These are phyloP conservation scores for Yponomeuta plumbellus DNA, from an alignment of 2,888 invertebrate genomes.

Conservation along the genomic window DNA sequence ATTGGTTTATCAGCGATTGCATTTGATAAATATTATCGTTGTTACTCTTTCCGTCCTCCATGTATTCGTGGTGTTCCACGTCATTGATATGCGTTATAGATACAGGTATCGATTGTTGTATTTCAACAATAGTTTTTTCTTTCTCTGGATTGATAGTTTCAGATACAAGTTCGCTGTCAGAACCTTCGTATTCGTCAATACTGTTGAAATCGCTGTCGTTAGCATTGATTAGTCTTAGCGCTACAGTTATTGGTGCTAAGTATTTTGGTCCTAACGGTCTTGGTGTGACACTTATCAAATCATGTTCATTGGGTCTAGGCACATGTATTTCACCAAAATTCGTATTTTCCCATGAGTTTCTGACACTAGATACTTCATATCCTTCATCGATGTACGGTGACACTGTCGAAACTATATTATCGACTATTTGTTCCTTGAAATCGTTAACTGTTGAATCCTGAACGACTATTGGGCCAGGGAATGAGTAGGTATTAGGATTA, in stretches of 20 bases:
- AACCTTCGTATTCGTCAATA: conserved; percentile 55
- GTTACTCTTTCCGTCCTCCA: conserved; percentile 53
- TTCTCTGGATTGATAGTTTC: conserved; percentile 55
- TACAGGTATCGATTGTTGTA: conserved; percentile 79
- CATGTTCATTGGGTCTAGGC: conserved; percentile 26
- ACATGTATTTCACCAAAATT: conserved; percentile 29
- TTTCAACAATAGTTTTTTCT: conserved; percentile 76
- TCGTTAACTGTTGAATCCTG: conserved; percentile 40
- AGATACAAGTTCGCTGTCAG: conserved; percentile 57
- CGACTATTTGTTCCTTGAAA: conserved; percentile 52
- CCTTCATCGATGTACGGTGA: conserved; percentile 60
- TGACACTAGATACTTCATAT: conserved; percentile 62
- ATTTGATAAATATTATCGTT: conserved; percentile 38
- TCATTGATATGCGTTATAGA: conserved; percentile 70
- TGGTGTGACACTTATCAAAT: conserved; percentile 68
- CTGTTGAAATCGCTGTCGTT: conserved; percentile 58
- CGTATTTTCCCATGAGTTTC: conserved; percentile 39
- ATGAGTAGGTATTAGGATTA: conserved; percentile 46
- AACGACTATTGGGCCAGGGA: conserved; percentile 69
- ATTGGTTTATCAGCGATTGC: conserved; percentile 51
- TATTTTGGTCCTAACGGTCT: conserved; percentile 74
- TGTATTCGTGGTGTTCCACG: conserved; percentile 55
- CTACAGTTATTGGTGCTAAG: conserved; percentile 78
- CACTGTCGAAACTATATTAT: conserved; percentile 64
- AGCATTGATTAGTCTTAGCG: conserved; percentile 68